Conservation (phyloP, 23 tunicate species). For the Halocynthia roretzi region DNA sequence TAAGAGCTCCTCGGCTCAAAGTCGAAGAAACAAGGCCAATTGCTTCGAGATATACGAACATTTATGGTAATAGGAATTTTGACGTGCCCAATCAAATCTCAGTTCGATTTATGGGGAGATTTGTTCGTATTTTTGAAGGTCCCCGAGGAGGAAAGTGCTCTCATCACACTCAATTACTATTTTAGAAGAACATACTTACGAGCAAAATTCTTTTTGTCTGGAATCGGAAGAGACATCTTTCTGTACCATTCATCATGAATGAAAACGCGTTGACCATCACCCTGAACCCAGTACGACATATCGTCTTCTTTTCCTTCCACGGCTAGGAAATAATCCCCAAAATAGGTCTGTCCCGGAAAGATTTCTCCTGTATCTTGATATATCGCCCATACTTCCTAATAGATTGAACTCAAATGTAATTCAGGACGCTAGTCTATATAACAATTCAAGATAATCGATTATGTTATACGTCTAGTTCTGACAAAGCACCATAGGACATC, state of each 20-base stretch:
- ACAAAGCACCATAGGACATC: too few species aligned
- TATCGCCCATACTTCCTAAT: not conserved
- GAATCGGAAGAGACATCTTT: not conserved
- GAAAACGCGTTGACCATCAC: constrained; percentile 28
- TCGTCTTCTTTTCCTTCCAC: constrained; percentile 2
- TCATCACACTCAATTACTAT: too few species aligned
- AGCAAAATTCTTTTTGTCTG: constrained; percentile 11
- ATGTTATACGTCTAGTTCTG: not conserved
- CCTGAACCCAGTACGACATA: constrained; percentile 12
- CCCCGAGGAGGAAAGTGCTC: too few species aligned
- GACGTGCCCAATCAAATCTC: too few species aligned
- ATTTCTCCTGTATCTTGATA: too few species aligned
- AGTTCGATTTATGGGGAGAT: too few species aligned
- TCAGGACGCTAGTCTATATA: not conserved
- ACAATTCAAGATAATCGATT: not conserved
- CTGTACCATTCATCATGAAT: constrained; percentile 16
- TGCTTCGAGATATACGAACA: too few species aligned
- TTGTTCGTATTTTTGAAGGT: too few species aligned
- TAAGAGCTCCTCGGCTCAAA: too few species aligned
- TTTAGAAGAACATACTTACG: not conserved
- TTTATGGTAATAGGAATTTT: too few species aligned
- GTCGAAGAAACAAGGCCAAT: too few species aligned
- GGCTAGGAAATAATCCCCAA: constrained; percentile 1
- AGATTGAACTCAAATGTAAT: not conserved
- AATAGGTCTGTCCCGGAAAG: too few species aligned